A percentile compares a stretch with the other conserved stretches of the same genome.
phyloP scores from a whole-genome alignment of 2,888 invertebrate species.

The Drosophila mettleri region DNA sequence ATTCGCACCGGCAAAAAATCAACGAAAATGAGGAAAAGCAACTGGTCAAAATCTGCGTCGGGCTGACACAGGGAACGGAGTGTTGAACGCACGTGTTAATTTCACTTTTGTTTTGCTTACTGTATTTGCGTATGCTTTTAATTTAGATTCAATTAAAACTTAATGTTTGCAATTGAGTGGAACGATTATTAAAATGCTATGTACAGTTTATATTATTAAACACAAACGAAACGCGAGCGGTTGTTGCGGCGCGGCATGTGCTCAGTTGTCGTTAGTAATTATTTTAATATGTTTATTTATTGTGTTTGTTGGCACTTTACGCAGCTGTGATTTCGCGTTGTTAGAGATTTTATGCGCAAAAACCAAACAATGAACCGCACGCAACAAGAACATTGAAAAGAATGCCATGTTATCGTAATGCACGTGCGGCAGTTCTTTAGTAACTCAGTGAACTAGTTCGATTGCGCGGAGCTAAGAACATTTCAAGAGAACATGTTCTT shows the following conservation, averaged over 20 bases:
- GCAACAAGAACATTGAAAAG: slow-evolving; percentile 68
- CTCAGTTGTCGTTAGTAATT: slow-evolving; percentile 33
- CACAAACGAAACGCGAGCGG: slow-evolving; percentile 34
- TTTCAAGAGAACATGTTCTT: background rate
- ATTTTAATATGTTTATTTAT: slow-evolving; percentile 29
- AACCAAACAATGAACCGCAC: slow-evolving; percentile 57
- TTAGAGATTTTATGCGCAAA: slow-evolving; percentile 43
- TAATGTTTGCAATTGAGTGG: slow-evolving; percentile 36
- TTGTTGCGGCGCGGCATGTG: slow-evolving; percentile 27
- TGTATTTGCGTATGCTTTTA: slow-evolving; percentile 35
- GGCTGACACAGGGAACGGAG: slow-evolving; percentile 4
- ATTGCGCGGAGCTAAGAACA: slow-evolving; percentile 3
- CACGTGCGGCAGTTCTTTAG: slow-evolving; percentile 37
- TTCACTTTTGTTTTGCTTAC: slow-evolving; percentile 66
- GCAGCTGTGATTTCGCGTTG: slow-evolving; percentile 49
- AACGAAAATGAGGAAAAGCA: slow-evolving; percentile 52
- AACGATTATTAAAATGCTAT: slow-evolving; percentile 28
- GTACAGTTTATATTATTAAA: slow-evolving; percentile 28
- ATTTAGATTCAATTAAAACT: slow-evolving; percentile 34
- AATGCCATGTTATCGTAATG: slow-evolving; percentile 57
- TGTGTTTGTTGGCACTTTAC: slow-evolving; percentile 31
- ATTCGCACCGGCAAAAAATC: slow-evolving; percentile 42
- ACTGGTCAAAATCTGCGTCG: slow-evolving; percentile 23
- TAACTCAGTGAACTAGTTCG: slow-evolving; percentile 22
- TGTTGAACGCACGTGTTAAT: slow-evolving; percentile 66